Percentiles rank a stretch among this genome's conserved stretches.
phyloP scores from a whole-genome alignment of 2,888 invertebrate genomes.

The Ferrisia virgata region DNA sequence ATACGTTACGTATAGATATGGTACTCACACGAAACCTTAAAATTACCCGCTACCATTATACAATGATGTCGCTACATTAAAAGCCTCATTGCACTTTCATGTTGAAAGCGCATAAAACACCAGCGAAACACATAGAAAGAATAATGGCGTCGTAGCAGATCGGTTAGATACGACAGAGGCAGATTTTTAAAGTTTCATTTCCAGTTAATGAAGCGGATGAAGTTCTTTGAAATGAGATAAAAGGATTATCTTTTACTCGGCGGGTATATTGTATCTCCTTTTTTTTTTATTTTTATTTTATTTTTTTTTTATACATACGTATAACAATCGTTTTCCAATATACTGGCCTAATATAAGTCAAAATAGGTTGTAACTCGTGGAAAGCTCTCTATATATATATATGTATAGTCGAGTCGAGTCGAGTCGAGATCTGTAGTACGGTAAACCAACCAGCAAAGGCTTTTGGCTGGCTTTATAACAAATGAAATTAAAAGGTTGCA shows the following conservation, averaged over 20 bases:
- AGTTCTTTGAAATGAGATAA: conserved; percentile 30
- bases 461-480: background rate
- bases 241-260: conserved; percentile 27
- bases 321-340: conserved; percentile 15
- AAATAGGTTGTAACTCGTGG: background rate
- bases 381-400: background rate
- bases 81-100: conserved; percentile 4
- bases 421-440: no score
- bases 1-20: background rate
- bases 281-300: background rate
- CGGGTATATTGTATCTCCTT: background rate
- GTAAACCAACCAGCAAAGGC: background rate
- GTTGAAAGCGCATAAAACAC: background rate
- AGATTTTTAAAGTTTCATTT: conserved; percentile 33
- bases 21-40: background rate
- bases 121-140: background rate
- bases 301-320: background rate
- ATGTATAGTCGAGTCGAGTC: no score
- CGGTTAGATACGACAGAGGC: conserved; percentile 17
- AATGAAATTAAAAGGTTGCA: background rate
- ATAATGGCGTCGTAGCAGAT: background rate
- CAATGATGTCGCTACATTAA: background rate
- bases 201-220: conserved; percentile 27
- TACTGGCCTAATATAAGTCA: conserved; percentile 2
- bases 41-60: background rate